Evolutionary conservation across 2,888 invertebrate species (phyloP).

Genomic region (Torymus auratus): DNA sequence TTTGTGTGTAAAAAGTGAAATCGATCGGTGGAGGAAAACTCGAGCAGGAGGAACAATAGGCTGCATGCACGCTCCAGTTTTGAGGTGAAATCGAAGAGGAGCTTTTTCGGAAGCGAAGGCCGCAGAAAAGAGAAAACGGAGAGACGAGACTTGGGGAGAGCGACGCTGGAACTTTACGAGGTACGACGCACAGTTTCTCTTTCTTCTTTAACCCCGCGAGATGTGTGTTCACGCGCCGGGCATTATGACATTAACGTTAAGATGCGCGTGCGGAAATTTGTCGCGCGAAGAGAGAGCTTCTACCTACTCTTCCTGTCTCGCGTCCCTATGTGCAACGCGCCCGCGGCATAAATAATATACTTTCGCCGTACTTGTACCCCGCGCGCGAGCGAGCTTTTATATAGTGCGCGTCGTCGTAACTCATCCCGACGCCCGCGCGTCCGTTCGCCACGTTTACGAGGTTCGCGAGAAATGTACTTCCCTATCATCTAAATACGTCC

Average conservation of each 20-base stretch:
- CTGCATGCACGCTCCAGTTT: no score
- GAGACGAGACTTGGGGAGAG: background rate
- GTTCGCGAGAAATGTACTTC: constrained; percentile 61
- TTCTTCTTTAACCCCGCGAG: background rate
- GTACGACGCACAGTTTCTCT: background rate
- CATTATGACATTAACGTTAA: background rate
- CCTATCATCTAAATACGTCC: constrained; percentile 53
- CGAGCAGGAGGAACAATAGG: no score
- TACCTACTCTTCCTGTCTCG: background rate
- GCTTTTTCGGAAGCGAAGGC: no score
- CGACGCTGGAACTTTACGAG: constrained; percentile 32
- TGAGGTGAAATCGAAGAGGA: no score
- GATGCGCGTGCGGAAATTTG: background rate
- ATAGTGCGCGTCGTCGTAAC: constrained; percentile 45
- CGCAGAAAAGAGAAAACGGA: no score
- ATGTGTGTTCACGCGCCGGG: no score
- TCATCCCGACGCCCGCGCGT: constrained; percentile 49
- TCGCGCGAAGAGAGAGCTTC: constrained; percentile 10
- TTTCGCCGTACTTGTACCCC: constrained; percentile 26
- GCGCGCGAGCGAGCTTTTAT: constrained; percentile 42
- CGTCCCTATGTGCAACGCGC: constrained; percentile 4
- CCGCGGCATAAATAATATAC: constrained; percentile 33
- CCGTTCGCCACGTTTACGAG: constrained; percentile 59
- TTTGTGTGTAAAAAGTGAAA: constrained; percentile 53
- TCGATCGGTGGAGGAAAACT: constrained; percentile 18